These are phyloP conservation scores for Chelon auratus DNA, from an alignment of 2,797 vertebrate species.

Conservation along the genomic window DNA sequence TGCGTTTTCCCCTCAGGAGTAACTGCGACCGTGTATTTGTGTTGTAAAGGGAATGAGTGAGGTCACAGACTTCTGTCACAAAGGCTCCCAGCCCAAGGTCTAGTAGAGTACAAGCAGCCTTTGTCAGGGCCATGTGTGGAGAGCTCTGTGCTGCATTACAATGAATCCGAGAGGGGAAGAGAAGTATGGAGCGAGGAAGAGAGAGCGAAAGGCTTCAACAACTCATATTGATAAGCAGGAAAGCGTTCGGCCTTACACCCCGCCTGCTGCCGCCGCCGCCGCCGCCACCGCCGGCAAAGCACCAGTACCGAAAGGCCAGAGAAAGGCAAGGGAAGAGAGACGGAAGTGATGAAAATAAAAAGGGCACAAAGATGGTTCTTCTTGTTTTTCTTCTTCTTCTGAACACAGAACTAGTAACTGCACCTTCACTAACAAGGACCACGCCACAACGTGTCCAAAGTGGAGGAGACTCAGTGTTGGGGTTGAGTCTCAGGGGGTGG, in stretches of 20 bases:
- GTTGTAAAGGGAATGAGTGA: constrained; percentile 77
- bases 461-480: no score
- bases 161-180: constrained; percentile 66
- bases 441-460: no score
- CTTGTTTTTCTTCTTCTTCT: no score
- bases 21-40: constrained; percentile 23
- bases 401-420: no score
- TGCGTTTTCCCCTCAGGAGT: constrained; percentile 35
- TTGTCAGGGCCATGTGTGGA: constrained; percentile 82
- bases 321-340: no score
- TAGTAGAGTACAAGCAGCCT: constrained; percentile 81
- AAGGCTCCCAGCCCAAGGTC: constrained; percentile 80
- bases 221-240: constrained; percentile 70
- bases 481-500: no score
- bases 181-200: constrained; percentile 24
- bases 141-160: constrained; percentile 82
- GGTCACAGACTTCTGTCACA: constrained; percentile 82
- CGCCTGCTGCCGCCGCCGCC: no score
- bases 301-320: no score
- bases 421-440: no score
- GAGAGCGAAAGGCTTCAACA: constrained; percentile 36
- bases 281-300: constrained; percentile 31
- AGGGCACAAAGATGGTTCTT: no score
- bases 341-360: no score
- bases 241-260: constrained; percentile 55